Base-by-base conservation (phyloP, 2,888 invertebrate species). In the Drosophila borborema region DNA sequence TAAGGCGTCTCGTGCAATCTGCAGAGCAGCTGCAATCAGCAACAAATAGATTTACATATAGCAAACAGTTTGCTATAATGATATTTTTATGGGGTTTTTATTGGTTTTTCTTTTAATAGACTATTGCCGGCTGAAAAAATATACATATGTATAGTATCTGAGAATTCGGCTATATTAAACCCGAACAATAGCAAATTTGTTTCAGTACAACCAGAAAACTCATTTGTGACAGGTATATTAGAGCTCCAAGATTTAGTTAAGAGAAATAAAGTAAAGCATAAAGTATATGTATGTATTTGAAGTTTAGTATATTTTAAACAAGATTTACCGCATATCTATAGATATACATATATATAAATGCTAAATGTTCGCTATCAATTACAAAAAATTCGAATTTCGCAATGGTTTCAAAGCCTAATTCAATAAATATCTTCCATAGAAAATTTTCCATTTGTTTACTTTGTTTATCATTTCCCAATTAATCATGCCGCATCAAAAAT, bases 1-100 rank as follows among this genome's bases (percentile, higher is more conserved):
- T 77, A 77, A 70, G 49, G 31, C 31, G n/a, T 54, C 14, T 34
- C 20, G 20, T 34, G 23, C 18, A 34, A 12, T 8, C 53, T 36
- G 18, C 48, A 9, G 16, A 7, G 3, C 18, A 31, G 49, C 46
- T 46, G 4, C 51, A 56, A 31, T 40, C 28, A 18, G 14, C 8
- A 14, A 31, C 8, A 20, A 3, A 36, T 23, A 46, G 18, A 49
- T 63, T 45, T 59, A 34, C 9, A 51, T 55, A 46, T 14, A 48
- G 23, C 23, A 7, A n/a, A 7, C 20, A 53, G 34, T 12, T 45
- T 45, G 16, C 1, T 31, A 31, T 59, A 70, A 41, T 20, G 3
- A 16, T 43, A 20, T 28, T 31, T 20, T 31, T 40, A 48, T 34
- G 12, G n/a, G 7, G 1, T n/a, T n/a, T 40, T 28, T 51, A 34